These are phyloP conservation scores for Oreochromis grahami DNA, from an alignment of 2,797 vertebrate species.

Conservation along the genomic window DNA sequence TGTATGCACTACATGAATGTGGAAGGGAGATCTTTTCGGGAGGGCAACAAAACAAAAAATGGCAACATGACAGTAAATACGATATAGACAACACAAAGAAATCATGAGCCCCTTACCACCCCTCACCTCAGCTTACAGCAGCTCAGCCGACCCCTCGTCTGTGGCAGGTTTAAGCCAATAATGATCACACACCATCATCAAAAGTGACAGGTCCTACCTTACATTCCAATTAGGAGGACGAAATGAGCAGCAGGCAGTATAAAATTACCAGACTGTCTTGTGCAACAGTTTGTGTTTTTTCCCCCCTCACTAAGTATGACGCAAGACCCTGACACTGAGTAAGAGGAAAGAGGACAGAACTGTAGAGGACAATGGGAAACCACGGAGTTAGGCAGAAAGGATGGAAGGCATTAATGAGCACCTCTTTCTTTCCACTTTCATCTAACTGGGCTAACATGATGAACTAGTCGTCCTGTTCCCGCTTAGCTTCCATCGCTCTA, in stretches of 20 bases:
- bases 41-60: neutral
- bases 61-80: neutral
- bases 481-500: conserved; percentile 56
- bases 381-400: neutral
- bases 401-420: conserved; percentile 46
- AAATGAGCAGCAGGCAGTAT: neutral
- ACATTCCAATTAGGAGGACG: neutral
- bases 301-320: conserved; percentile 7
- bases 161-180: neutral
- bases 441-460: conserved; percentile 79
- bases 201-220: neutral
- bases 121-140: neutral
- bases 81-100: neutral
- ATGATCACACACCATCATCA: neutral
- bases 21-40: neutral
- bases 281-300: neutral
- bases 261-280: neutral
- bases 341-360: neutral
- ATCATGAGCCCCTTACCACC: neutral
- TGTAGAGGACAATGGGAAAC: neutral
- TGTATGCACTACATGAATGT: neutral
- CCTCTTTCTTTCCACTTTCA: conserved; percentile 51
- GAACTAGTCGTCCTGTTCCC: conserved; percentile 65
- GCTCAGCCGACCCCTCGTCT: neutral
- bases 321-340: conserved; percentile 25